phyloP scores from a whole-genome alignment of 2,797 vertebrate species.

The Chaetophractus vellerosus region DNA sequence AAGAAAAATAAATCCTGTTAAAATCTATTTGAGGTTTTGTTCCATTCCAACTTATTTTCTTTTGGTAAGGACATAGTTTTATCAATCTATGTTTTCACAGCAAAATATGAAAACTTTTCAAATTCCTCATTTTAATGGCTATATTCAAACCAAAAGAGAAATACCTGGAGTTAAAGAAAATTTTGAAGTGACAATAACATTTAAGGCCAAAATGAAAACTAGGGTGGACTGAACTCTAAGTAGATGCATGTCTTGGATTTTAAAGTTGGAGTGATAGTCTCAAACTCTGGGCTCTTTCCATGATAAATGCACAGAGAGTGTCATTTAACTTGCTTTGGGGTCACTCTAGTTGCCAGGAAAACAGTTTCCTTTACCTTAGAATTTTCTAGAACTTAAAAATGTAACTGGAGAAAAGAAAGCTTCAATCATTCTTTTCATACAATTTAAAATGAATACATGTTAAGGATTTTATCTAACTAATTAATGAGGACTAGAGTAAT shows the following conservation, averaged over 20 bases:
- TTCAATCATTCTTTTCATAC: neutral
- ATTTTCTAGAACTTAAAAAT: neutral
- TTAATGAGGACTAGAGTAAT: neutral
- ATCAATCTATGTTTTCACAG: slow-evolving; percentile 7
- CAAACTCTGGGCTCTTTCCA: neutral
- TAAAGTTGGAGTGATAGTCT: neutral
- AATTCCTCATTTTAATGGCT: neutral
- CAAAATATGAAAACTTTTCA: neutral
- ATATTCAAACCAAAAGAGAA: neutral
- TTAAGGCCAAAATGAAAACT: neutral
- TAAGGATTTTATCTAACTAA: neutral
- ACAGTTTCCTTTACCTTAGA: neutral
- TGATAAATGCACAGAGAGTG: neutral
- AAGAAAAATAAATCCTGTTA: neutral
- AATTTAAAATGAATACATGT: neutral
- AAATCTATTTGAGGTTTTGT: neutral
- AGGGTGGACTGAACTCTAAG: neutral
- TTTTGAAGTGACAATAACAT: neutral
- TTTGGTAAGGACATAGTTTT: neutral
- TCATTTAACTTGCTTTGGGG: neutral
- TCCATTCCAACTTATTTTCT: neutral
- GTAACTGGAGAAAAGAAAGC: neutral
- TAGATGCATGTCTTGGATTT: neutral
- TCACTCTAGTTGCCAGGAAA: neutral
- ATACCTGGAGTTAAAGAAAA: neutral